Base-by-base conservation (phyloP, 2,888 invertebrate species). In the Lutraria lutraria region DNA sequence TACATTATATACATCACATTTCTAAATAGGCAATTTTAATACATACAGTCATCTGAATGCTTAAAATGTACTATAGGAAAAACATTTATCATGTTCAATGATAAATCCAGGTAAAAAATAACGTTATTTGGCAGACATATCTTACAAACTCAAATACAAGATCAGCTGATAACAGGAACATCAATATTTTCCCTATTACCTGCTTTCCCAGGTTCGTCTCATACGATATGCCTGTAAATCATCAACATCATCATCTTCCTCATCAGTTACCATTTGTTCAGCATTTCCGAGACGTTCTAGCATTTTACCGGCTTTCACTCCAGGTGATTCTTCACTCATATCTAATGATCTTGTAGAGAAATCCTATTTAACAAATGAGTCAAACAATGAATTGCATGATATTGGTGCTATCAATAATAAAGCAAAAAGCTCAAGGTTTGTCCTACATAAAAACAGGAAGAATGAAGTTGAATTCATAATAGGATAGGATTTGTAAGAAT, bases 311-410 rank as follows among this genome's bases (percentile, higher is more conserved):
- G 68, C 21, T 83, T 34, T 86, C n/a, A 84, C 16, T n/a, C 90
- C 83, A 43, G 94, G 93, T 2, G 94, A 92, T 79, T 95, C 94
- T 85, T 95, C 95, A 89, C 94, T 94, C 89, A 95, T 94, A 16
- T 91, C 90, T 84, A 95, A 86, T 3, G 95, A 95, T 53, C 95
- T 88, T 3, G 95, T 95, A 0, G 95, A 93, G 92, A 95, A 95
- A 87, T 95, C 95, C 94, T 95, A 52, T 43, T 0, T 13, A 13
- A 53, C 21, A 52, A 34, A 81, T 52, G 34, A 31, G 31, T 19
- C 6, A 34, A 19, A 56, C 16, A 19, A 56, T 56, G 56, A 6
- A 19, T 56, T 16, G 16, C 21, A 21, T 56, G 56, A 56, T 19
- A 21, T 19, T 19, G 56, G 2, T 56, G 16, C 21, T 19, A 16